Evolutionary conservation across 2,888 invertebrate genomes (phyloP).

Genomic region (Pseudeuparius sepicola): DNA sequence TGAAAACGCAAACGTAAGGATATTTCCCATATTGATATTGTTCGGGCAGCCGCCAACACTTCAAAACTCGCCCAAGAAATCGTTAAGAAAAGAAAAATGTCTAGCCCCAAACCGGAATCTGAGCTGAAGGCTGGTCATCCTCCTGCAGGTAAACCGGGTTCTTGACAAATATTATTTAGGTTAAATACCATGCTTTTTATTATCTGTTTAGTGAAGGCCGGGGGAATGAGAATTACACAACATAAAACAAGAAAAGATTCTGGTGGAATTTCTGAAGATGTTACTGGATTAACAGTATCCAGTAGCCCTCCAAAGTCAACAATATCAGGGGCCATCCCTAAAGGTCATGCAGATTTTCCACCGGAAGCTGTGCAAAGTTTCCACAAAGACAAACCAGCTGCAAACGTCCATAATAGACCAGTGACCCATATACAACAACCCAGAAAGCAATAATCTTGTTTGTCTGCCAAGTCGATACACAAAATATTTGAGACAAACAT

Average conservation of each 20-base stretch:
- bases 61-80: too few species aligned
- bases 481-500: too few species aligned
- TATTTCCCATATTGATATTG: too few species aligned
- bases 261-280: slow-evolving; percentile 56
- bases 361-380: slow-evolving; percentile 75
- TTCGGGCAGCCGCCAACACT: too few species aligned
- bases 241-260: slow-evolving; percentile 64
- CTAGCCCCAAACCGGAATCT: slow-evolving; percentile 50
- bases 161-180: slow-evolving; percentile 3
- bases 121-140: slow-evolving; percentile 81
- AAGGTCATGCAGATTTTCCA: slow-evolving; percentile 81
- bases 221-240: slow-evolving; percentile 86
- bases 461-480: too few species aligned
- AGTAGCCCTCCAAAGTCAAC: slow-evolving; percentile 66
- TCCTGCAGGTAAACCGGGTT: slow-evolving; percentile 64
- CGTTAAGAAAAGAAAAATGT: too few species aligned
- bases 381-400: slow-evolving; percentile 71
- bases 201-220: slow-evolving; percentile 65
- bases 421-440: slow-evolving; percentile 76
- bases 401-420: slow-evolving; percentile 50
- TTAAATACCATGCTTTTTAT: too few species aligned
- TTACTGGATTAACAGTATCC: slow-evolving; percentile 62
- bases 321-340: slow-evolving; percentile 65
- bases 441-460: slow-evolving; percentile 71
- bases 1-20: too few species aligned